These are phyloP conservation scores for Dryobates pubescens DNA, from an alignment of 2,797 vertebrate genomes.

Conservation along the genomic window DNA sequence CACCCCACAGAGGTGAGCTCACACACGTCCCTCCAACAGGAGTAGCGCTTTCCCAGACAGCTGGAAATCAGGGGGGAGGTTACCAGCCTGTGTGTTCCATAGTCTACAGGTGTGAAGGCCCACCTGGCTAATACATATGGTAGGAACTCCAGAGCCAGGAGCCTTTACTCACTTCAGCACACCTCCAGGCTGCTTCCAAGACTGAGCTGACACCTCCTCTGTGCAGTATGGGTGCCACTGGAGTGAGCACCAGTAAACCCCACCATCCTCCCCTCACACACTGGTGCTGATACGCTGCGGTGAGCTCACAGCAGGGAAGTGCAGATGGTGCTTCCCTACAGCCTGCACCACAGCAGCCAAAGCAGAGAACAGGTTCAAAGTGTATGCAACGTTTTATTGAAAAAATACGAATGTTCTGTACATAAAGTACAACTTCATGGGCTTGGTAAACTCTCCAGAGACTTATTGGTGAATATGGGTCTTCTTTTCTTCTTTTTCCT, in stretches of 20 bases:
- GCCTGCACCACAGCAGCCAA: not conserved
- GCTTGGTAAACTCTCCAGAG: constrained; percentile 53
- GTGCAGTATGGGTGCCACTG: accelerated
- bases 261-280: not conserved
- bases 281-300: accelerated
- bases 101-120: accelerated
- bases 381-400: constrained; percentile 74
- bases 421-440: constrained; percentile 63
- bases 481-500: constrained; percentile 26
- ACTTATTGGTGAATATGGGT: constrained; percentile 41
- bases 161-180: not conserved
- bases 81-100: accelerated
- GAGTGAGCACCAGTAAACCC: not conserved
- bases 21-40: accelerated
- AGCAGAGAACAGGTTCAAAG: constrained; percentile 9
- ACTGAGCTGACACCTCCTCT: not conserved
- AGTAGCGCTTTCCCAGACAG: not conserved
- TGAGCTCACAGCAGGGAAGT: not conserved
- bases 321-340: not conserved
- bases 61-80: not conserved
- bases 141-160: not conserved
- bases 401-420: constrained; percentile 69
- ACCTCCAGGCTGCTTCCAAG: not conserved
- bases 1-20: accelerated
- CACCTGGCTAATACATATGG: accelerated